Conservation (phyloP, 2,113 vertebrate genomes). For the Syrmaticus mikado region DNA sequence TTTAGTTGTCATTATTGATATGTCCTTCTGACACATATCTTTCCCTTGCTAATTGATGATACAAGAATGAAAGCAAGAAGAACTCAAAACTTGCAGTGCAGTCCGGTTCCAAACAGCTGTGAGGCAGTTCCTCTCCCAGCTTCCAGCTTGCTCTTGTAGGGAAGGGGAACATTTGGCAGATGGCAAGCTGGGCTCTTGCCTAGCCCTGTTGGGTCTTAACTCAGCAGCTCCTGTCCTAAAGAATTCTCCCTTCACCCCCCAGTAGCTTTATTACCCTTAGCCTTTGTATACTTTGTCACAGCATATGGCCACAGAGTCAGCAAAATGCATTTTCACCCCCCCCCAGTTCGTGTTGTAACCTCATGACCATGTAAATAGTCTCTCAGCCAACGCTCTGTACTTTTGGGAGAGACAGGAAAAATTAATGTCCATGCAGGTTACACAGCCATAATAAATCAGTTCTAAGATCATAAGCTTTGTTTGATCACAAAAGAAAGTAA, state of each 20-base stretch:
- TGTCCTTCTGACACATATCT: background rate
- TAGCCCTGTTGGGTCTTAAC: background rate
- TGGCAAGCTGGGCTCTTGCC: background rate
- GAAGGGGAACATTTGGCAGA: background rate
- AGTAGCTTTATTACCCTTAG: background rate
- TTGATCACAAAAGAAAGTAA: slow-evolving; percentile 14
- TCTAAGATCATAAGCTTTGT: background rate
- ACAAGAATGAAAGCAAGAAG: slow-evolving; percentile 13
- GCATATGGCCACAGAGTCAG: background rate
- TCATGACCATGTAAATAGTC: background rate
- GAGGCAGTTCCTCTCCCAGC: background rate
- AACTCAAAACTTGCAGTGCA: background rate
- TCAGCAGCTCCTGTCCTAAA: background rate
- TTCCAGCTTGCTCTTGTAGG: background rate
- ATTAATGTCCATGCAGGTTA: background rate
- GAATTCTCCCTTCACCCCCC: background rate
- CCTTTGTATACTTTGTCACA: background rate
- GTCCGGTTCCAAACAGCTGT: background rate
- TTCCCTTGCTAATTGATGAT: background rate
- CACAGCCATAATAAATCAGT: background rate
- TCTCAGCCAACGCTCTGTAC: background rate
- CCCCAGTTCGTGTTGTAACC: background rate
- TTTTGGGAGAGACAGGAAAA: background rate
- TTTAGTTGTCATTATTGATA: background rate
- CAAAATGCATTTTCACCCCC: background rate